These are phyloP conservation scores for Bombus sylvicola DNA, from an alignment of 1,140 invertebrate genomes.

Conservation along the genomic window DNA sequence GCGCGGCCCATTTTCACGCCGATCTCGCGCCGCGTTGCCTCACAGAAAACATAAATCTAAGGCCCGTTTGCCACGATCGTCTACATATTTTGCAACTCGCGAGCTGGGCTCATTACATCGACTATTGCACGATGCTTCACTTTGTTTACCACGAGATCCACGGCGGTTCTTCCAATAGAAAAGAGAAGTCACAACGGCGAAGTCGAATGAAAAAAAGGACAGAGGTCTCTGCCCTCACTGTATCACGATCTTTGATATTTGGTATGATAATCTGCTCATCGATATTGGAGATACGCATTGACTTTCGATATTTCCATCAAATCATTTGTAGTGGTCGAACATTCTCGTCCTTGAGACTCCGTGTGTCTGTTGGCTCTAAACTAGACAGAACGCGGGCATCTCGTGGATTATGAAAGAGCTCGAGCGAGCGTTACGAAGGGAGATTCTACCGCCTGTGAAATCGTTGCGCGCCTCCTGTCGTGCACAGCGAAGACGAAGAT, in stretches of 20 bases:
- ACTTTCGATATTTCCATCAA: background rate
- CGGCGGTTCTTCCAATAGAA: background rate
- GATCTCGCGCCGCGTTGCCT: slow-evolving; percentile 27
- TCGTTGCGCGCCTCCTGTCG: background rate
- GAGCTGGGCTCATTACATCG: slow-evolving; percentile 20
- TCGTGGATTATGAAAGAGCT: slow-evolving; percentile 9
- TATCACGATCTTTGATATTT: background rate
- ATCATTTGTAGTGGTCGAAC: slow-evolving; percentile 7
- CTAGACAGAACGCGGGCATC: slow-evolving; percentile 1
- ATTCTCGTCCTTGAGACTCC: slow-evolving; percentile 23
- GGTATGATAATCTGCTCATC: background rate
- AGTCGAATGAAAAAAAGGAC: background rate
- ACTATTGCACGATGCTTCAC: slow-evolving; percentile 8
- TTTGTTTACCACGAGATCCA: slow-evolving; percentile 28
- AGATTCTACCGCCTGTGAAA: background rate
- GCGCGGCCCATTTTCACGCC: slow-evolving; percentile 15
- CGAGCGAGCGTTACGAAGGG: background rate
- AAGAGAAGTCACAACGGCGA: background rate
- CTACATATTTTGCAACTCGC: slow-evolving; percentile 48
- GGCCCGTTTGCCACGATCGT: slow-evolving; percentile 32
- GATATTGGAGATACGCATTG: background rate
- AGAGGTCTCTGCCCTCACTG: background rate
- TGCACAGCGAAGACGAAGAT: background rate
- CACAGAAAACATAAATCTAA: slow-evolving; percentile 53
- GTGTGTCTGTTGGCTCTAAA: background rate